Evolutionary conservation across 1,140 invertebrate genomes (phyloP).

Genomic region (Bombus confusus): DNA sequence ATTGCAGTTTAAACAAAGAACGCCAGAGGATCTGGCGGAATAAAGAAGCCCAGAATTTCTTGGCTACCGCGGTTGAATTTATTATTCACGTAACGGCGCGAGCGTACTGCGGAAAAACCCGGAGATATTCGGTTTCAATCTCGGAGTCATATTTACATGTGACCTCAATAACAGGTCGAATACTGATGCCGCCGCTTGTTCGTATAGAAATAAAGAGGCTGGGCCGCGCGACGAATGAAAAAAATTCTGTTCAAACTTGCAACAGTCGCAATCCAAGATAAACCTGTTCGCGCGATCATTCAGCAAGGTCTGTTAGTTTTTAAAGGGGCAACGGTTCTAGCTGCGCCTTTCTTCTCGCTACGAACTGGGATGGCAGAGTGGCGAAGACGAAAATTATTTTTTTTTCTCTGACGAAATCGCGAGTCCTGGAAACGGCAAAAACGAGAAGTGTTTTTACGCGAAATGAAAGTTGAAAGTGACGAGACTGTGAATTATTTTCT

Average conservation of each 20-base stretch:
- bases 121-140: conserved; percentile 28
- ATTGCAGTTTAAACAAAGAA: conserved; percentile 7
- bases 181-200: conserved; percentile 3
- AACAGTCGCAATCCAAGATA: background rate
- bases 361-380: background rate
- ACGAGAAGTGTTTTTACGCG: too few species aligned
- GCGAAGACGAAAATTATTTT: too few species aligned
- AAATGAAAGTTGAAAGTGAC: background rate
- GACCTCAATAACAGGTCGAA: conserved; percentile 27
- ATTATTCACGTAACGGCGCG: conserved; percentile 8
- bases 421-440: background rate
- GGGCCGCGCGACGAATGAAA: background rate
- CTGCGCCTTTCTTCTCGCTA: background rate
- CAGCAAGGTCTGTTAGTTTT: background rate
- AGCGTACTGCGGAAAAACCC: background rate
- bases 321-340: background rate
- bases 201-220: conserved; percentile 10
- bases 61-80: conserved; percentile 6
- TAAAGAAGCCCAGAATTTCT: background rate
- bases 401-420: background rate
- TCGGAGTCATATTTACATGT: conserved; percentile 37
- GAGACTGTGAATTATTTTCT: too few species aligned
- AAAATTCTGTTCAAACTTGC: conserved; percentile 3
- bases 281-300: background rate
- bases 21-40: background rate